Base-by-base conservation (phyloP, 2,113 vertebrate species). In the Perca schrenkii region DNA sequence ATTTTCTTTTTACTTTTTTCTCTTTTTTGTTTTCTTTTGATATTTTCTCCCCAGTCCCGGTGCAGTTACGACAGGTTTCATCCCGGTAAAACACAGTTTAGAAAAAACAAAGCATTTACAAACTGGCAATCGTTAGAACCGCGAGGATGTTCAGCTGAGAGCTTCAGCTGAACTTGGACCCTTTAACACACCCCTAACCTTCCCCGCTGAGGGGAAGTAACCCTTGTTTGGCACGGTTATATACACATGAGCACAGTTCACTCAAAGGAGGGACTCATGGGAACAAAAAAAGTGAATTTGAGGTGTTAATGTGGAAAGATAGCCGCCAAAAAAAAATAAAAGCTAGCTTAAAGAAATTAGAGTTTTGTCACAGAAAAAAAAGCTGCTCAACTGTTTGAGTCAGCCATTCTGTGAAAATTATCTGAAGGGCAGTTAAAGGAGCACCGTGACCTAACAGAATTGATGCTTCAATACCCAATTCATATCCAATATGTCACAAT, bases 231-330 rank as follows among this genome's bases (percentile, higher is more conserved):
- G 95, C 95, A 96, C 95, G 84, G 88, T 92, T 93, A 94, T 93
- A 74, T 84, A 91, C 88, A 90, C 85, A 89, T 92, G 78, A 94
- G 88, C 88, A 92, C 88, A 88, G 87, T 90, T 92, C 85, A 85
- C 86, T 80, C 75, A 57, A 72, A 90, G 86, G 50, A 81, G 70
- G 54, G 77, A 79, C 79, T 88, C 74, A 77, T 84, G 93, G 80
- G 96, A 96, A 93, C 34, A 31, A 95, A 63, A 83, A 83, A 88
- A 64, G 92, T 95, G 94, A 95, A 94, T 94, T 95, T 66, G 76
- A 93, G 95, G 74, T 93, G 96, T 95, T 96, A 92, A 92, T 96
- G 94, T 95, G 94, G 94, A 96, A 96, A 96, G 94, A 95, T 94
- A 95, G 94, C 52, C 57, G 13, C 64, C 54, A 28, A 84, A 74